Conservation (phyloP, 2,797 vertebrate genomes). For the Anguilla obscura region DNA sequence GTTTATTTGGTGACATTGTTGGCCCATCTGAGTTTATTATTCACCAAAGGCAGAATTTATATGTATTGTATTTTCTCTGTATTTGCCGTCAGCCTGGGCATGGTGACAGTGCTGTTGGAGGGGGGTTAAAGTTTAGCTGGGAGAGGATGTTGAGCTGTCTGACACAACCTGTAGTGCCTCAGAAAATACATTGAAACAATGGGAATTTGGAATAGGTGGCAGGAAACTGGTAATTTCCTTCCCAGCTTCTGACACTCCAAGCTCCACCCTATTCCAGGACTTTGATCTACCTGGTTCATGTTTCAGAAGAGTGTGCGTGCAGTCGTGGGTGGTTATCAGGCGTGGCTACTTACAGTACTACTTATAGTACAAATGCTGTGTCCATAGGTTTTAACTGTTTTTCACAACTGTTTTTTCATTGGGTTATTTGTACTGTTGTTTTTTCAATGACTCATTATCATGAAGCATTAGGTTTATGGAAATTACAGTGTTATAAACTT, state of each 20-base stretch:
- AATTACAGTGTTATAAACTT: not conserved
- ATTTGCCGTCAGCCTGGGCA: not conserved
- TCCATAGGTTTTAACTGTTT: too few species aligned
- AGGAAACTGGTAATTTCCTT: slow-evolving; percentile 40
- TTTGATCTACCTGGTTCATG: not conserved
- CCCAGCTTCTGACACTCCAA: not conserved
- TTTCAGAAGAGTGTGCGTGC: not conserved
- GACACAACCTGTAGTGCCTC: not conserved
- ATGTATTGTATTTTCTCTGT: not conserved
- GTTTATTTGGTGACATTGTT: not conserved
- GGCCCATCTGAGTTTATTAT: not conserved
- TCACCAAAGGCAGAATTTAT: not conserved
- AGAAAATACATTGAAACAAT: slow-evolving; percentile 17
- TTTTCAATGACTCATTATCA: not conserved
- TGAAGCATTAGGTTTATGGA: not conserved
- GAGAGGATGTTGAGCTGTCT: slow-evolving; percentile 7
- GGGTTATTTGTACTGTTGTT: not conserved
- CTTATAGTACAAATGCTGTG: too few species aligned
- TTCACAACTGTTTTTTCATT: not conserved
- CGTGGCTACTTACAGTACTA: not conserved
- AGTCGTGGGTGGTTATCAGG: not conserved
- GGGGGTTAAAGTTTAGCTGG: not conserved
- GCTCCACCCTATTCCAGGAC: not conserved
- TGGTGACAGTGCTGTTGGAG: not conserved
- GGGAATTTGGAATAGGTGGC: slow-evolving; percentile 15